These are phyloP conservation scores for Xestobium rufovillosum DNA, from an alignment of 2,888 invertebrate species.

Conservation along the genomic window DNA sequence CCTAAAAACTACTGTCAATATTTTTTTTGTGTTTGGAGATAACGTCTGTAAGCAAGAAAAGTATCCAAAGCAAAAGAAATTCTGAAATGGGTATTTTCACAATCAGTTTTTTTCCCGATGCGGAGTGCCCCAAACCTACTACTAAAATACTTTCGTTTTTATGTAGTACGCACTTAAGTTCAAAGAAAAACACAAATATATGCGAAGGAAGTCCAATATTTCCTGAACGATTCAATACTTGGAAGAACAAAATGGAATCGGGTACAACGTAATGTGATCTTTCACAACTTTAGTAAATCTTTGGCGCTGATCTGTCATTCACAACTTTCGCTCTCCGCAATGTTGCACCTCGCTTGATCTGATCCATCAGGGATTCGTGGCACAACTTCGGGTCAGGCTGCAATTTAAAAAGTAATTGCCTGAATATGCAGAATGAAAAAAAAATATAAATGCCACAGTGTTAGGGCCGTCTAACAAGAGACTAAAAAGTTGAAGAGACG, in stretches of 20 bases:
- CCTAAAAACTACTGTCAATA: no score
- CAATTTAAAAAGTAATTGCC: constrained; percentile 30
- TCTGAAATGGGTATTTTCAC: no score
- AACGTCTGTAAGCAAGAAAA: no score
- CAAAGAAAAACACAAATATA: constrained; percentile 2
- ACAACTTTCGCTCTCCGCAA: constrained; percentile 68
- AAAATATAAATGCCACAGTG: no score
- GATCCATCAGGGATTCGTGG: constrained; percentile 90
- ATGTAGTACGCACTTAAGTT: constrained; percentile 10
- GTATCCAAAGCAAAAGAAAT: no score
- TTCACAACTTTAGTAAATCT: constrained; percentile 58
- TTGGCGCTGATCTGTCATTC: constrained; percentile 82
- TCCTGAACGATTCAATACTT: background rate
- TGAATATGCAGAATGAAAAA: no score
- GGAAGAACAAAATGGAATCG: background rate
- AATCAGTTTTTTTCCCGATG: no score
- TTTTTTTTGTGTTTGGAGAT: no score
- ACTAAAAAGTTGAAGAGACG: no score
- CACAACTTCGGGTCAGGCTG: constrained; percentile 71
- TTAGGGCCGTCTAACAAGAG: no score
- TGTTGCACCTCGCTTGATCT: constrained; percentile 80
- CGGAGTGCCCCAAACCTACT: no score
- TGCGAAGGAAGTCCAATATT: background rate
- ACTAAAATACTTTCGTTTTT: constrained; percentile 10
- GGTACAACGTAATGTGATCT: background rate